Conservation (phyloP, 2,113 vertebrate genomes). For the Glaucomys volans region DNA sequence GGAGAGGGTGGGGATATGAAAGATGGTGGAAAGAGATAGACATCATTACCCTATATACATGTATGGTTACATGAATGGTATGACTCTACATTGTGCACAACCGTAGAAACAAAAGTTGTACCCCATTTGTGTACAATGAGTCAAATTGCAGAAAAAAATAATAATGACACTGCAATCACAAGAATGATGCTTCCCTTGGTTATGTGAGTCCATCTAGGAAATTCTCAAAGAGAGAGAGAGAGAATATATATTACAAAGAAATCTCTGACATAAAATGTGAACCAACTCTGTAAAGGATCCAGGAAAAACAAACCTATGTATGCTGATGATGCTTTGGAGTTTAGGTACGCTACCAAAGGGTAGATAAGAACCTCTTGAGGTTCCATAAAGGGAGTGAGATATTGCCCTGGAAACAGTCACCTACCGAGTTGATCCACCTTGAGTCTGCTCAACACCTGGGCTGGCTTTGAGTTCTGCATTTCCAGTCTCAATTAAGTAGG, state of each 20-base stretch:
- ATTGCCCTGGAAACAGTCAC: neutral
- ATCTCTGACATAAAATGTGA: neutral
- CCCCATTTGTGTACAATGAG: too few species aligned
- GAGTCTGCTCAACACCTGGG: neutral
- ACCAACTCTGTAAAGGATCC: neutral
- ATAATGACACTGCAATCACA: neutral
- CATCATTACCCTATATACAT: too few species aligned
- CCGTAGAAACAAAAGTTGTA: too few species aligned
- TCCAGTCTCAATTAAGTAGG: neutral
- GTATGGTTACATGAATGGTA: too few species aligned
- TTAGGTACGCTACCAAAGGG: neutral
- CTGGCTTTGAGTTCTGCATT: neutral
- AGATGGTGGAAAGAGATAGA: too few species aligned
- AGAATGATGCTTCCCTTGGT: neutral
- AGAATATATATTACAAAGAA: neutral
- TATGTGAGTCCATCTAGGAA: neutral
- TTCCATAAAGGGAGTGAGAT: neutral
- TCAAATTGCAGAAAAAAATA: neutral
- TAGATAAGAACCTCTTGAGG: neutral
- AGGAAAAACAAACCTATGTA: neutral
- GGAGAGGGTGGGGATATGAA: too few species aligned
- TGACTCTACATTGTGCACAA: too few species aligned
- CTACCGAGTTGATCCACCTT: neutral
- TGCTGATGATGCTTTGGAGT: neutral
- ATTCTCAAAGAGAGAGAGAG: neutral